Evolutionary conservation across 2,797 vertebrate species (phyloP), one percentile per base, ranked within the genome.

Genomic region (Pseudotriccus pelzelni): DNA sequence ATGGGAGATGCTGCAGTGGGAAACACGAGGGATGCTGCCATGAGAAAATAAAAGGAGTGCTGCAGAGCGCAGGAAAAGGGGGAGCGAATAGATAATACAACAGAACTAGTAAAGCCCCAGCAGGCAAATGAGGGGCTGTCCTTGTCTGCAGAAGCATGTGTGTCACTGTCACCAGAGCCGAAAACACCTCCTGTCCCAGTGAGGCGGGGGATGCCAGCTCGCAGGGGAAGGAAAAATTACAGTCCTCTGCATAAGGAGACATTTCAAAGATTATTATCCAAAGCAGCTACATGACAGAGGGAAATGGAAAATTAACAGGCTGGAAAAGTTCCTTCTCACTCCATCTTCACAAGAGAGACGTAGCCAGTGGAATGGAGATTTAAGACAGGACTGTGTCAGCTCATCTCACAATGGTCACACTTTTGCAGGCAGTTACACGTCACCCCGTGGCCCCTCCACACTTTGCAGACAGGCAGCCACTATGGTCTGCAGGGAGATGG

Each of bases 271-370:
- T 77, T 82, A 69, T 90, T 78, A 89, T 53, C 86, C 72, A 74
- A 66, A 95, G 63, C 70, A 86, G 73, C 50, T 3, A 50, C 43
- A 52, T 6, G 43, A 91, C 0, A 0, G 59, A 90, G 52, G 50
- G 52, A 94, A 94, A 91, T 37, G 73, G 83, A 90, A 95, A 91
- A 96, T 77, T 67, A 94, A 96, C 24, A 73, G 44, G 12, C 22
- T 74, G 50, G 49, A 59, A 84, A 93, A 90, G 90, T 59, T 82
- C 87, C 63, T 58, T 84, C 78, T 87, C 63, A 66, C 46, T 80
- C 25, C 23, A 30, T 28, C 59, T 76, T 94, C 39, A 55, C 37
- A 37, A 53, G 58, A 64, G 30, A 80, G 30, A 39, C 81, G 23
- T 9, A 67, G 36, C 9, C 70, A 74, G 49, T 16, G 23, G 58